Conservation (phyloP, 2,113 vertebrate species). For the Mionectes macconnelli region DNA sequence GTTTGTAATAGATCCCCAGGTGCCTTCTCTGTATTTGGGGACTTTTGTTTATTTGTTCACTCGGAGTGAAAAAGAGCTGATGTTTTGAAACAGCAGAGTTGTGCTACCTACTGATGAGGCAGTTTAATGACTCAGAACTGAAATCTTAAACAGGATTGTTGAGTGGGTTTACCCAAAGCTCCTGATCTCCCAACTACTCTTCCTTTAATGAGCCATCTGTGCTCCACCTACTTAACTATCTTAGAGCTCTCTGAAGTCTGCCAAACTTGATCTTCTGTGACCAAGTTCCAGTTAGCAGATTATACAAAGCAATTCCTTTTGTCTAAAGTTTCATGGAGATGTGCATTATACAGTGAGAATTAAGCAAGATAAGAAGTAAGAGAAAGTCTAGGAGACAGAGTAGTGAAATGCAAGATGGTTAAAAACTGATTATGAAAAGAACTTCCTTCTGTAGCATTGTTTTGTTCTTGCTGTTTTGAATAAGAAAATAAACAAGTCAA, state of each 20-base stretch:
- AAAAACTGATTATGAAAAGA: background rate
- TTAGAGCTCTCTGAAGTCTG: background rate
- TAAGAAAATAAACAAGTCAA: background rate
- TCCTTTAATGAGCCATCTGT: background rate
- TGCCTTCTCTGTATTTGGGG: background rate
- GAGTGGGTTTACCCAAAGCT: background rate
- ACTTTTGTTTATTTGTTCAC: constrained; percentile 6
- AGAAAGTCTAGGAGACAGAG: background rate
- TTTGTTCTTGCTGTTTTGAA: background rate
- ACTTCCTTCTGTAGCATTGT: background rate
- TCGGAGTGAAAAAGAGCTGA: background rate
- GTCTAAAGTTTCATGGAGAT: background rate
- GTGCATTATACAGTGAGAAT: background rate
- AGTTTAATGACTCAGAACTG: constrained; percentile 57
- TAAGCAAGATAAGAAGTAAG: background rate
- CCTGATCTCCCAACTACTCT: background rate
- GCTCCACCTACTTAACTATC: background rate
- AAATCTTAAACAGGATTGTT: background rate
- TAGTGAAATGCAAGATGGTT: background rate
- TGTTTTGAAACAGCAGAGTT: constrained; percentile 24
- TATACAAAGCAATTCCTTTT: background rate
- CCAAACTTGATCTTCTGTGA: background rate
- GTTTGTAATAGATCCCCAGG: background rate
- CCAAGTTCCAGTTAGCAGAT: background rate
- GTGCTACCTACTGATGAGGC: background rate